A percentile compares a stretch with the other conserved stretches of the same genome.
phyloP scores from a whole-genome alignment of 2,888 invertebrate species.

The Hypsopygia costalis region DNA sequence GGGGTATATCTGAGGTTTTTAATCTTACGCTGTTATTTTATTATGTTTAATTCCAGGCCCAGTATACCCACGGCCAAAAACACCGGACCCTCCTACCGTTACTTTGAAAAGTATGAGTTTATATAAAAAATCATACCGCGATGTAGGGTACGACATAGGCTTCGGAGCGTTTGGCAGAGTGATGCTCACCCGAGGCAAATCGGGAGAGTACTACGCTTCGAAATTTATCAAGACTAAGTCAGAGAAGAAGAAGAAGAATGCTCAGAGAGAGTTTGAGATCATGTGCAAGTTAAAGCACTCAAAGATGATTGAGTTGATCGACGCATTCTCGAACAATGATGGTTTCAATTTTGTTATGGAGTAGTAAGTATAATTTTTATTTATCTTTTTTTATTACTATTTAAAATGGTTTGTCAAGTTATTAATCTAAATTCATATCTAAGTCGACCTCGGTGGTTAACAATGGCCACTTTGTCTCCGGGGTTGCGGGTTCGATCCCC shows the following conservation, averaged over 20 bases:
- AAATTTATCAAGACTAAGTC: conserved; percentile 90
- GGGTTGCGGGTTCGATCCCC: too few species aligned
- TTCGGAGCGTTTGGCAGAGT: conserved; percentile 34
- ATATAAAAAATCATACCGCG: too few species aligned
- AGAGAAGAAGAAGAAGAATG: conserved; percentile 86
- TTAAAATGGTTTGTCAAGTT: too few species aligned
- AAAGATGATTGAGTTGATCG: conserved; percentile 84
- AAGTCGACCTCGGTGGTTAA: too few species aligned
- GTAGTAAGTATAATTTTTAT: conserved; percentile 84
- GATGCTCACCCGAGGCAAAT: conserved; percentile 18
- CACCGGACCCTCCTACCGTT: too few species aligned
- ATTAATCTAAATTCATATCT: too few species aligned
- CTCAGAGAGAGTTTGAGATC: conserved; percentile 90
- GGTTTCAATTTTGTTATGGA: conserved; percentile 93
- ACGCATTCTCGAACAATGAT: conserved; percentile 25
- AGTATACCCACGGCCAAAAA: too few species aligned
- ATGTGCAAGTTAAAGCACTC: conserved; percentile 93
- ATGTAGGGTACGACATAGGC: conserved; percentile 22
- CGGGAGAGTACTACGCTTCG: conserved; percentile 85
- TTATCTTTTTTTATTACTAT: neutral
- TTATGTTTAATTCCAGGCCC: neutral
- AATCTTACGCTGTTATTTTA: too few species aligned
- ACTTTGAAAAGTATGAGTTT: too few species aligned
- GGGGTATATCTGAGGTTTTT: too few species aligned
- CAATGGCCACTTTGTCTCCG: too few species aligned